Evolutionary conservation across 2,113 vertebrate species (phyloP), one percentile per base, ranked within the genome.

Genomic region (Muscicapa adusta): DNA sequence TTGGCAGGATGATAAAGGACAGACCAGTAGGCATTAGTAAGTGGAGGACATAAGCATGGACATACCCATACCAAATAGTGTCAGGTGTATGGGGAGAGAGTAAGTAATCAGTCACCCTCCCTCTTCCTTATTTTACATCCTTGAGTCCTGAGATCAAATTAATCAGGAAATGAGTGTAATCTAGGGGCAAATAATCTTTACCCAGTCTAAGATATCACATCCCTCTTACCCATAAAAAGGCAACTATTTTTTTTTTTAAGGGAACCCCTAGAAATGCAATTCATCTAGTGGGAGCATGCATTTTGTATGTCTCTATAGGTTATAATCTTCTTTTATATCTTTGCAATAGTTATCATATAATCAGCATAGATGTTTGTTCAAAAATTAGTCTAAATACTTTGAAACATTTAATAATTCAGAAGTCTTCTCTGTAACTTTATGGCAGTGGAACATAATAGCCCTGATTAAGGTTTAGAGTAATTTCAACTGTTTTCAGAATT

Each of bases 1-100:
- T 14, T 48, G 24, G 51, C 1, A 5, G 25, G 15, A 15, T 42
- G 23, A 29, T 50, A 14, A 12, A 33, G 10, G 38, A 62, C 26
- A 76, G n/a, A 31, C 5, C 3, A 50, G 25, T 4, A 71, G 42
- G 34, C 5, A 6, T 83, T 7, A 43, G 12, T 23, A 56, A 82
- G 9, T 1, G 5, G 28, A 60, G 10, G 40, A 60, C 10, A n/a
- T 29, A 17, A 82, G 2, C 4, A 24, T 10, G 15, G 34, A 33
- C 36, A 9, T 34, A 16, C 7, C 8, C 25, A 60, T 42, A 10
- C 33, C n/a, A 29, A 47, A 56, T 9, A 5, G 5, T 42, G 5
- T 26, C 0, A 1, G 16, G 2, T 63, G 7, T 2, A 1, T 25
- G 17, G 7, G 8, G 4, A 45, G 40, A 73, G 4, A n/a, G 18